Evolutionary conservation across 2,888 invertebrate genomes (phyloP).

Genomic region (Drosophila antonietae): DNA sequence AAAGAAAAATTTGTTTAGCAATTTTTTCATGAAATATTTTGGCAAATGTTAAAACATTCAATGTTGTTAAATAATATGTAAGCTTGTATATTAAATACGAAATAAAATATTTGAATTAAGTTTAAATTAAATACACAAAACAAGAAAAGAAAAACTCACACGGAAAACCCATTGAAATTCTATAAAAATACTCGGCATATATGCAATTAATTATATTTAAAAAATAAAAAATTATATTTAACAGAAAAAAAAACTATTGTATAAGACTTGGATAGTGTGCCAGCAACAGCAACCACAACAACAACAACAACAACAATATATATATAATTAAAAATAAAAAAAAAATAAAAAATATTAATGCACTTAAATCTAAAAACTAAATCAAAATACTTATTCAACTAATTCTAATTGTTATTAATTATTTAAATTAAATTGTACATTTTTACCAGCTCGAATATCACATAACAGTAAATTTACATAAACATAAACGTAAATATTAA

Average conservation of each 20-base stretch:
- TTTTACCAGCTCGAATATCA: conserved; percentile 30
- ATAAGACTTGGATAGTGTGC: conserved; percentile 84
- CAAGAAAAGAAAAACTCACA: conserved; percentile 39
- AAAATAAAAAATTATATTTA: conserved; percentile 33
- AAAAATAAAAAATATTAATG: conserved; percentile 22
- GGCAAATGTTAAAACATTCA: conserved; percentile 82
- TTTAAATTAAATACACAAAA: conserved; percentile 15
- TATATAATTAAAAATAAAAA: conserved; percentile 23
- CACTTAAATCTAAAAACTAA: conserved; percentile 34
- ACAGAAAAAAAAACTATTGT: conserved; percentile 36
- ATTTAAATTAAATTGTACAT: conserved; percentile 72
- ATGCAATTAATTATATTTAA: conserved; percentile 64
- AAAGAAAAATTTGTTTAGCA: conserved; percentile 24
- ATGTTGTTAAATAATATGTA: conserved; percentile 84
- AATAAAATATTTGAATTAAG: conserved; percentile 17
- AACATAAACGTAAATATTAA: conserved; percentile 22
- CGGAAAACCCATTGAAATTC: conserved; percentile 71
- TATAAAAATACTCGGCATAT: conserved; percentile 63
- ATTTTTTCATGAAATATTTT: conserved; percentile 34
- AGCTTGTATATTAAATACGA: conserved; percentile 79
- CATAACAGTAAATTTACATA: conserved; percentile 11
- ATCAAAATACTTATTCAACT: conserved; percentile 52
- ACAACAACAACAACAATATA: conserved; percentile 29
- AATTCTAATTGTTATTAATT: conserved; percentile 72
- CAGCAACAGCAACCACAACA: conserved; percentile 71